Percentiles rank a stretch among this genome's conserved stretches.
phyloP scores from a whole-genome alignment of 2,797 vertebrate species.

The Tragopan temminckii region DNA sequence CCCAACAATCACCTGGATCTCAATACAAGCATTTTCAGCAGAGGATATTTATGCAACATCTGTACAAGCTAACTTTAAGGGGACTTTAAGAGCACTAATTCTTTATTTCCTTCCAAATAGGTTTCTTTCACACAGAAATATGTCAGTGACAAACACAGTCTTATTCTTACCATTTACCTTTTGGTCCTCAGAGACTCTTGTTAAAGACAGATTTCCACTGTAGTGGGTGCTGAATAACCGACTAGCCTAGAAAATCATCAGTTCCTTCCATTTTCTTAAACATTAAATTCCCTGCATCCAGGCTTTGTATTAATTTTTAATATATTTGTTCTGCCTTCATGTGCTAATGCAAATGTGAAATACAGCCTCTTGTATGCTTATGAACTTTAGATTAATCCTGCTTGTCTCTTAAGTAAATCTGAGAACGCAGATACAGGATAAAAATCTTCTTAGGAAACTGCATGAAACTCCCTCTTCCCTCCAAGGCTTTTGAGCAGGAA shows the following conservation, averaged over 20 bases:
- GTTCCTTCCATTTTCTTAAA: background rate
- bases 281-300: background rate
- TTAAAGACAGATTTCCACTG: background rate
- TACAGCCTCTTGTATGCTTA: background rate
- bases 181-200: background rate
- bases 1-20: background rate
- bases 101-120: background rate
- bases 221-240: background rate
- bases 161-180: background rate
- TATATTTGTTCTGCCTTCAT: background rate
- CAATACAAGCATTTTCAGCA: background rate
- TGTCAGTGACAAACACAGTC: background rate
- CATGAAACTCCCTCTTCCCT: background rate
- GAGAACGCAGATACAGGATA: background rate
- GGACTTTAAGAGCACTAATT: background rate
- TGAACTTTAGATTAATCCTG: background rate
- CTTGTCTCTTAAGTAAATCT: background rate
- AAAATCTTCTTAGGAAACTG: background rate
- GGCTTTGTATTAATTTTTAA: background rate
- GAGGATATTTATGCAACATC: background rate
- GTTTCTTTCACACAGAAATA: background rate
- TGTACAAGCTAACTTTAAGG: background rate
- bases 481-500: background rate
- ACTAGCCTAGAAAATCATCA: background rate
- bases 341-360: background rate